Base-by-base conservation (phyloP, 2,113 vertebrate species). In the Mellivora capensis region DNA sequence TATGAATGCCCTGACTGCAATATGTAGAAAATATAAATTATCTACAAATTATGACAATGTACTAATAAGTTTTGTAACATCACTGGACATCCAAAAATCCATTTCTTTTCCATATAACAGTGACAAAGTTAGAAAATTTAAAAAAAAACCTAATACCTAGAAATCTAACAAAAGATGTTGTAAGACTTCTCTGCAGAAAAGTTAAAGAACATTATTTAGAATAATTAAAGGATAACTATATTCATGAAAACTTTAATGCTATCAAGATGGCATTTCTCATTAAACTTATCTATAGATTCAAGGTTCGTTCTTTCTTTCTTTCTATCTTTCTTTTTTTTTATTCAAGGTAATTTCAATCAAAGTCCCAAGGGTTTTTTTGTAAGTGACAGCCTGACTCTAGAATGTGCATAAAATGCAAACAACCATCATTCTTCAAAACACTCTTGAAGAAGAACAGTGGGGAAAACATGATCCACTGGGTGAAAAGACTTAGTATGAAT, bases 121-220 rank as follows among this genome's bases (percentile, higher is more conserved):
- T 3, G 64, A 64, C 18, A 90, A 87, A 82, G 59, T 49, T 47
- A 86, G 71, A 90, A 93, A 80, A 81, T 74, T 44, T 6, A 67
- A 90, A 89, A 34, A 72, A 57, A 57, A 21, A 57, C 49, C 57
- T 57, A 57, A 57, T 61, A 61, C 6, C 29, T 25, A 89, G 57
- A 59, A 59, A 59, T 59, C 57, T 59, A 59, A 59, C 21, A 59
- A 59, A 59, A 77, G n/a, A 71, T 85, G 13, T 57, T 64, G 0
- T 2, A 93, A 49, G 64, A 86, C 18, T 74, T 74, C n/a, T 90
- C 44, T 85, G 31, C 6, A 89, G 42, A 79, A n/a, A 91, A 83
- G 2, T 42, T 88, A 44, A 27, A 77, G 25, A 90, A 37, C 25
- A 34, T 90, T 93, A 42, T 59, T 84, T 80, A 85, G 18, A 93